Conservation (phyloP, 2,888 invertebrate genomes). For the Epirrhoe tristata region DNA sequence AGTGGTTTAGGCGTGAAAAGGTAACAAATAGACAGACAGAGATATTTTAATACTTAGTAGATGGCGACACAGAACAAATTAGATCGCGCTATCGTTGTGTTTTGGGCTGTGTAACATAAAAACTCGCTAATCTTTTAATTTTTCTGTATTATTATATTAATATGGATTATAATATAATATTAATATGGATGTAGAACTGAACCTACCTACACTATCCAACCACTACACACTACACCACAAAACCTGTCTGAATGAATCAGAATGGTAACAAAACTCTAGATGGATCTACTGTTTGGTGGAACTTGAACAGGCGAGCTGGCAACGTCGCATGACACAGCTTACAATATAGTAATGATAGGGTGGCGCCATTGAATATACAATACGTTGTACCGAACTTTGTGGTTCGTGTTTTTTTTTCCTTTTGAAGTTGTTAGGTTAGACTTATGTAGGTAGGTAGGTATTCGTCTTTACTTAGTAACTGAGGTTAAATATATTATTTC, state of each 20-base stretch:
- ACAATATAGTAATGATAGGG: constrained; percentile 7
- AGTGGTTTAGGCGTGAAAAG: too few species aligned
- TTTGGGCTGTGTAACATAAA: too few species aligned
- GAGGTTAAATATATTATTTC: too few species aligned
- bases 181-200: too few species aligned
- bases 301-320: constrained; percentile 44
- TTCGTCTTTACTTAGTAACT: constrained; percentile 10
- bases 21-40: too few species aligned
- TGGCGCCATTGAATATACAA: constrained; percentile 21
- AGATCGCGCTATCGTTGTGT: too few species aligned
- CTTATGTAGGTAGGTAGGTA: not conserved
- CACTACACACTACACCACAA: constrained; percentile 8
- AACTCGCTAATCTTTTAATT: too few species aligned
- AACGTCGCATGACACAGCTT: constrained; percentile 41
- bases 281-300: constrained; percentile 14
- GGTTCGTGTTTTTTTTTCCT: constrained; percentile 9
- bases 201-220: not conserved
- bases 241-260: constrained; percentile 13
- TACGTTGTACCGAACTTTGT: constrained; percentile 4
- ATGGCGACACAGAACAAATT: too few species aligned
- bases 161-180: too few species aligned
- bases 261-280: constrained; percentile 19
- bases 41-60: too few species aligned
- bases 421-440: not conserved
- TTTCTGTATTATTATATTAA: too few species aligned